Percentiles rank a stretch among this genome's conserved stretches.
These are phyloP conservation scores for Arge pagana DNA, from an alignment of 2,888 invertebrate genomes.

Conservation along the genomic window DNA sequence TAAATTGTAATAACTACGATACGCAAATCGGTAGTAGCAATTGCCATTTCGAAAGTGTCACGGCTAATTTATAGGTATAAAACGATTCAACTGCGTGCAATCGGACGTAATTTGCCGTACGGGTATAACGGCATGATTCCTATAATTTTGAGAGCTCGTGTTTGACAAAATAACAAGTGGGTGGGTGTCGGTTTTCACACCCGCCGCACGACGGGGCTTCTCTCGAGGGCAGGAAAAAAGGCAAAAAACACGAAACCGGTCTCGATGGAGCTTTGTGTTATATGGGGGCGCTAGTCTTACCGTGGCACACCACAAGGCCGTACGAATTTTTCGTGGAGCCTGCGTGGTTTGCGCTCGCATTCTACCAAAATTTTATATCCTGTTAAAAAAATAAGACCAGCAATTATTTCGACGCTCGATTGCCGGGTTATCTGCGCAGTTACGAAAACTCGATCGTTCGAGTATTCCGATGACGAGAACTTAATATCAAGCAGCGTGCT, in stretches of 20 bases:
- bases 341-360: too few species aligned
- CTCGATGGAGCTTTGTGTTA: constrained; percentile 56
- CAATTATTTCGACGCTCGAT: too few species aligned
- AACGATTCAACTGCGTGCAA: constrained; percentile 36
- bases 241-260: constrained; percentile 54
- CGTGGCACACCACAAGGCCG: constrained; percentile 22
- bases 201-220: constrained; percentile 52
- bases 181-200: constrained; percentile 59
- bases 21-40: background rate
- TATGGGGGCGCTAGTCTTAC: constrained; percentile 28
- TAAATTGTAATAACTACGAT: too few species aligned
- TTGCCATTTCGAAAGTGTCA: constrained; percentile 28
- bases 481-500: too few species aligned
- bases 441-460: too few species aligned
- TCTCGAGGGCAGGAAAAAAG: constrained; percentile 51
- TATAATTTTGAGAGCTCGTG: constrained; percentile 46
- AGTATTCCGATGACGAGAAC: too few species aligned
- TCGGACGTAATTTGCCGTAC: constrained; percentile 39
- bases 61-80: constrained; percentile 43
- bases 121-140: constrained; percentile 41
- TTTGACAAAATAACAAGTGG: constrained; percentile 58
- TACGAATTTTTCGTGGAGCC: background rate
- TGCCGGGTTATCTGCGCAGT: too few species aligned
- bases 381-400: too few species aligned
- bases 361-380: too few species aligned